phyloP scores from a whole-genome alignment of 1,140 invertebrate species.

The Leptinotarsa texana region DNA sequence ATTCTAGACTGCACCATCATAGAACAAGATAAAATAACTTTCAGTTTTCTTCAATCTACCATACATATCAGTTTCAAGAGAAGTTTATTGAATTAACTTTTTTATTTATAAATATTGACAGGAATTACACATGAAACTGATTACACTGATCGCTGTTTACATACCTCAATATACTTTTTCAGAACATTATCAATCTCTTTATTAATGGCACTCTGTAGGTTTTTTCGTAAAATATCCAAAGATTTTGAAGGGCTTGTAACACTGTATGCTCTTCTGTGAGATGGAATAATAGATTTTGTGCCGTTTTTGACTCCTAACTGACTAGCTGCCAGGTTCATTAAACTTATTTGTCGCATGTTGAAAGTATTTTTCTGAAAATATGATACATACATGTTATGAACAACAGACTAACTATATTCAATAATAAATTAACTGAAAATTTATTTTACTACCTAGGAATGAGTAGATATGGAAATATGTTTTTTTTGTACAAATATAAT shows the following conservation, averaged over 20 bases:
- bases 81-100: too few relatives aligned
- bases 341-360: constrained; percentile 65
- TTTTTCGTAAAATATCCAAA: constrained; percentile 73
- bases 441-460: too few relatives aligned
- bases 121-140: not conserved
- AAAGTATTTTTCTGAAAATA: constrained; percentile 62
- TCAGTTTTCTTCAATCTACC: too few relatives aligned
- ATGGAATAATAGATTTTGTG: constrained; percentile 58
- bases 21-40: too few relatives aligned
- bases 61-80: too few relatives aligned
- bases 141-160: constrained; percentile 38
- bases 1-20: too few relatives aligned
- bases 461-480: too few relatives aligned
- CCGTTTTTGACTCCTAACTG: constrained; percentile 59
- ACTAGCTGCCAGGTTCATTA: constrained; percentile 64
- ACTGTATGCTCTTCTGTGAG: constrained; percentile 51
- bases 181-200: constrained; percentile 77
- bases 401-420: not conserved
- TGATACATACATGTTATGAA: too few relatives aligned
- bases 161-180: constrained; percentile 74
- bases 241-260: constrained; percentile 68
- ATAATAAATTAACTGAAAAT: too few relatives aligned
- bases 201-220: constrained; percentile 75
- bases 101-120: constrained; percentile 7
- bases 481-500: too few relatives aligned